Percentiles rank a stretch among this genome's conserved stretches.
These are phyloP conservation scores for Trissonchulus sp. DNA, from an alignment of 2,888 invertebrate genomes.

Conservation along the genomic window DNA sequence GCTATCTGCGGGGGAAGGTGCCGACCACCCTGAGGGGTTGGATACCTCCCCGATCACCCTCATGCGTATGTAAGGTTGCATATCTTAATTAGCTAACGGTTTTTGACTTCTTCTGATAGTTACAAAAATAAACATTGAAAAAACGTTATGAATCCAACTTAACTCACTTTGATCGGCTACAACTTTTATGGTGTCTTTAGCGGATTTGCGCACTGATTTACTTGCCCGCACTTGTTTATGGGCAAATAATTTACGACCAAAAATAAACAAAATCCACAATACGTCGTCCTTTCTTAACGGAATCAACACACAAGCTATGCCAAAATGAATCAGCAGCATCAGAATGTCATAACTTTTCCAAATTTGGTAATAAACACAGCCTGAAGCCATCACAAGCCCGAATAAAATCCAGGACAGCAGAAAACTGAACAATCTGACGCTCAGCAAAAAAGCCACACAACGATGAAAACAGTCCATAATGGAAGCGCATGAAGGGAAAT, in stretches of 20 bases:
- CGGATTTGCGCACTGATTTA: background rate
- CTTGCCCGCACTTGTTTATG: background rate
- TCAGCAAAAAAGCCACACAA: slow-evolving; percentile 5
- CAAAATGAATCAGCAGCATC: slow-evolving; percentile 6
- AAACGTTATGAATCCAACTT: too few species aligned
- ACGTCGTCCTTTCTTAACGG: slow-evolving; percentile 21
- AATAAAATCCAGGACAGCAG: slow-evolving; percentile 21
- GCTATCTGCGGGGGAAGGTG: too few species aligned
- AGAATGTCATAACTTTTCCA: slow-evolving; percentile 19
- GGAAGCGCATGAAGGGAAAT: too few species aligned
- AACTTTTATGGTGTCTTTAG: background rate
- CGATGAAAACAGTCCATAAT: slow-evolving; percentile 21
- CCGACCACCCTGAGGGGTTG: too few species aligned
- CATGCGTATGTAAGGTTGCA: too few species aligned
- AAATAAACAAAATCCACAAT: slow-evolving; percentile 12
- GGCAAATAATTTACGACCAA: background rate
- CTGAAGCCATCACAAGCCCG: slow-evolving; percentile 9
- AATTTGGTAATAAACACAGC: slow-evolving; percentile 24
- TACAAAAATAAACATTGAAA: too few species aligned
- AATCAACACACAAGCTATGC: slow-evolving; percentile 11
- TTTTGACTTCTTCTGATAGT: too few species aligned
- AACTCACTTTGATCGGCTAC: background rate
- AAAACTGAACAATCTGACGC: slow-evolving; percentile 12
- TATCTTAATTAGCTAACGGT: too few species aligned
- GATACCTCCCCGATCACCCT: too few species aligned